Evolutionary conservation across 2,797 vertebrate species (phyloP), one percentile per base, ranked within the genome.

Genomic region (Lutra lutra): DNA sequence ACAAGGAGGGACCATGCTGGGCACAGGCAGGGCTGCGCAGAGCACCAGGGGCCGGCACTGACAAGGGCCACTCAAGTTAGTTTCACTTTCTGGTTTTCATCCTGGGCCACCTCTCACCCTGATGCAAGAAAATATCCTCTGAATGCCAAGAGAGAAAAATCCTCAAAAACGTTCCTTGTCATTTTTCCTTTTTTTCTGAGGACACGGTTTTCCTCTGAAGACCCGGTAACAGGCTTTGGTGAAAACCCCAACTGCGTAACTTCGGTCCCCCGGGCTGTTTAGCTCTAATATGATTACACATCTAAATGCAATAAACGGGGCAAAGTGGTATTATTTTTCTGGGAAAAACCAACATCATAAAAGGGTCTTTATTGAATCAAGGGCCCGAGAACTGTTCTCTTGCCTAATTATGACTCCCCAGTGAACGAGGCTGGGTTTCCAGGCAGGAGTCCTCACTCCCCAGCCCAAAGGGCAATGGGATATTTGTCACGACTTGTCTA

Each of bases 401-500:
- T 95, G 97, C 98, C 94, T 98, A 98, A 97, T 98, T 94, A 96
- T 78, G 92, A 95, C 96, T 98, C 96, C 97, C 95, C 58, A 97
- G 6, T 2, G 98, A 98, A 95, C 3, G 8, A 95, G 97, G 89
- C 72, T 91, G 94, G 95, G 95, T 94, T 98, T 98, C 98, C 98
- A 97, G 96, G 93, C 96, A 98, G 93, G 98, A 96, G 92, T 94
- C 98, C 97, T 98, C 96, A 94, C 97, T 92, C 96, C 95, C 97
- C 95, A 38, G 97, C 97, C 97, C 93, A 92, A 79, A 94, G 89
- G 97, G 95, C 96, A 72, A 97, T 29, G 85, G 86, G 89, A 72
- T 97, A 97, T 98, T 98, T 93, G 98, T 98, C 98, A 97, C 77
- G 88, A 98, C 98, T 97, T 98, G 98, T 98, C 97, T 98, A 96